Conservation (phyloP, 2,113 vertebrate species). For the Cygnus atratus region DNA sequence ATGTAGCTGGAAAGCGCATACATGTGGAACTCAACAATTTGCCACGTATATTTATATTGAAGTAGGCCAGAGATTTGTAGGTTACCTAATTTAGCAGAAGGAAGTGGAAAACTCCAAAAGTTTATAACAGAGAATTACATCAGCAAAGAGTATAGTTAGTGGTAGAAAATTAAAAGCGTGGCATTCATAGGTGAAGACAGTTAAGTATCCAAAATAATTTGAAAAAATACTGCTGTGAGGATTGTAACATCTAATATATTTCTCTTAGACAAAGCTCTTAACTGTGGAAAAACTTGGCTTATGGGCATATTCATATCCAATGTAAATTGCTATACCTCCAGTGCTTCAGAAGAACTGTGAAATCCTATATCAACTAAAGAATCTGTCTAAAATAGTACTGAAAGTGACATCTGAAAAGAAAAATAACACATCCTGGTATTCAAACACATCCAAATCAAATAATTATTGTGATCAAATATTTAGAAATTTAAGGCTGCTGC, state of each 20-base stretch:
- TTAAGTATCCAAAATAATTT: background rate
- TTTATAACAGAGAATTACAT: background rate
- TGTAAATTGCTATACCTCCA: background rate
- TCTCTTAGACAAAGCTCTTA: background rate
- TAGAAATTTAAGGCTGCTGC: background rate
- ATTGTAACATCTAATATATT: background rate
- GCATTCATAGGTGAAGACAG: background rate
- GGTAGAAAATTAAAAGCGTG: background rate
- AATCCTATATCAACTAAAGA: background rate
- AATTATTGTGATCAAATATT: background rate
- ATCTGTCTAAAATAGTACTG: background rate
- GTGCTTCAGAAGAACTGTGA: background rate
- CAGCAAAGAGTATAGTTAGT: background rate
- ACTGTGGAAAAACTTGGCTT: background rate
- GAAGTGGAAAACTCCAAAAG: background rate
- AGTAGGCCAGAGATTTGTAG: background rate
- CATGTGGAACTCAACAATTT: background rate
- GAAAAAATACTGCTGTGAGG: background rate
- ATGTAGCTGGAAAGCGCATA: background rate
- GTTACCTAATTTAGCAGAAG: background rate
- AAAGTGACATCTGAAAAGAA: background rate
- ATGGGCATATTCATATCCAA: background rate
- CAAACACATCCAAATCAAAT: background rate
- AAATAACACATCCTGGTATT: background rate
- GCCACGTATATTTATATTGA: background rate